Percentiles rank a stretch among this genome's conserved stretches.
Evolutionary conservation across 2,888 invertebrate species (phyloP).

Genomic region (Embidobia sp.): DNA sequence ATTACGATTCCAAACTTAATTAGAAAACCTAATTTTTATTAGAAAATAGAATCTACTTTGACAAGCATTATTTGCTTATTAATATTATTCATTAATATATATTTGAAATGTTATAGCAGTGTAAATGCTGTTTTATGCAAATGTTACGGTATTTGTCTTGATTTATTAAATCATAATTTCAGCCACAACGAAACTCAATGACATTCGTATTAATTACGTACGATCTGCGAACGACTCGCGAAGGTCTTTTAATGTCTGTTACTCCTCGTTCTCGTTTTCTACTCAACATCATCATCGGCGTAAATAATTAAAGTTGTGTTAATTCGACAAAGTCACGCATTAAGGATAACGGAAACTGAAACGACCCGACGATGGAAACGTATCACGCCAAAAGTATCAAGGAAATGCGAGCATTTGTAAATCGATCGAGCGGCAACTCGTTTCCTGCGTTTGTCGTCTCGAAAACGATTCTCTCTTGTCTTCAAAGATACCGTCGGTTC

Average conservation of each 20-base stretch:
- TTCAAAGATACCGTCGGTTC: conserved; percentile 60
- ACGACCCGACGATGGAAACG: conserved; percentile 18
- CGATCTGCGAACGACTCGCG: background rate
- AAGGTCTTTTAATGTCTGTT: conserved; percentile 2
- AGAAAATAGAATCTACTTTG: too few species aligned
- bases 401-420: conserved; percentile 48
- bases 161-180: background rate
- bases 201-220: conserved; percentile 16
- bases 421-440: conserved; percentile 56
- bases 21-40: too few species aligned
- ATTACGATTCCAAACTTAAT: too few species aligned
- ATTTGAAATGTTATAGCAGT: too few species aligned
- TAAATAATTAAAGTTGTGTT: conserved; percentile 42
- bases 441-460: conserved; percentile 60
- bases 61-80: too few species aligned
- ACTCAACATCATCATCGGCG: conserved; percentile 18
- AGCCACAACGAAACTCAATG: background rate
- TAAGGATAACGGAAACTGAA: conserved; percentile 41
- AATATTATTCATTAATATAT: too few species aligned
- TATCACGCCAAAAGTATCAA: conserved; percentile 35
- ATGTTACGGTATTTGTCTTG: too few species aligned
- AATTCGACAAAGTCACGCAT: conserved; percentile 44
- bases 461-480: conserved; percentile 55
- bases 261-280: conserved; percentile 18
- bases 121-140: too few species aligned